These are phyloP conservation scores for Panagrolaimus sp. DNA, from an alignment of 1,140 invertebrate genomes.

Conservation along the genomic window DNA sequence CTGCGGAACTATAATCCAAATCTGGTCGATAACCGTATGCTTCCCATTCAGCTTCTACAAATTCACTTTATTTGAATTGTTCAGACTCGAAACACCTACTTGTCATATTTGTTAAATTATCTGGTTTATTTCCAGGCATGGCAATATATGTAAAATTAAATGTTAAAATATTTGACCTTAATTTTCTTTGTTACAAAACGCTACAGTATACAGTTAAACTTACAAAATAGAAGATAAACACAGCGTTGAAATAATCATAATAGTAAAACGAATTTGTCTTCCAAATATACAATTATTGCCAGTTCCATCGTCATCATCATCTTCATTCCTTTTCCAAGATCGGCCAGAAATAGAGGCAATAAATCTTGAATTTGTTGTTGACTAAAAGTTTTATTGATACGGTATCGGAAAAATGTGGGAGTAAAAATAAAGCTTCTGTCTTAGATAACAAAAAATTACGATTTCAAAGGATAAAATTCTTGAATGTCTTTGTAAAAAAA, in stretches of 20 bases:
- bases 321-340: conserved; percentile 6
- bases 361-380: conserved; percentile 2
- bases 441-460: no score
- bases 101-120: conserved; percentile 38
- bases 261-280: conserved; percentile 51
- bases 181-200: no score
- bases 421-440: no score
- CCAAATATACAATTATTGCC: conserved; percentile 44
- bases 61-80: background rate
- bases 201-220: no score
- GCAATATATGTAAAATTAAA: conserved; percentile 58
- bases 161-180: conserved; percentile 45
- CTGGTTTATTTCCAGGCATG: conserved; percentile 45
- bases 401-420: no score
- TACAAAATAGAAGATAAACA: conserved; percentile 51
- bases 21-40: conserved; percentile 37
- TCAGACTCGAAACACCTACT: conserved; percentile 17
- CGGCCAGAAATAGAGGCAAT: background rate
- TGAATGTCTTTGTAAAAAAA: no score
- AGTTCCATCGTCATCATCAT: conserved; percentile 27
- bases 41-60: conserved; percentile 20
- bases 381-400: no score
- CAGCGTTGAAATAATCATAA: conserved; percentile 49
- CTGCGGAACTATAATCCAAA: conserved; percentile 43
- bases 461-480: no score